A percentile compares a stretch with the other conserved stretches of the same genome.
phyloP scores from a whole-genome alignment of 2,113 vertebrate species.

The Callospermophilus lateralis region DNA sequence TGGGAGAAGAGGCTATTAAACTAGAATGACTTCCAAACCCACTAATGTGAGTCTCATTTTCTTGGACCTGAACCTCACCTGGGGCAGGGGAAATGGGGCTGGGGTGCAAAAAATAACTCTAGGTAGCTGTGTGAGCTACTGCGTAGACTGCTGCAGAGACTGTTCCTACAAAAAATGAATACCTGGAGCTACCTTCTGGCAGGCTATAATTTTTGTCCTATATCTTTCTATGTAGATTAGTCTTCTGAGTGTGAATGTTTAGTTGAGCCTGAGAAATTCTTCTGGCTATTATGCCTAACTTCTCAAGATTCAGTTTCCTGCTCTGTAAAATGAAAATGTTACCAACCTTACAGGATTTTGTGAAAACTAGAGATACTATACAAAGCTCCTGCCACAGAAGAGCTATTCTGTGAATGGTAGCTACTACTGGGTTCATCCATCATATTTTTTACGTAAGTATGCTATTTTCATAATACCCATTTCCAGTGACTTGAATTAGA shows the following conservation, averaged over 20 bases:
- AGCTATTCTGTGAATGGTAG: not conserved
- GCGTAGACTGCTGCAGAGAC: not conserved
- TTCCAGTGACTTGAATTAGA: not conserved
- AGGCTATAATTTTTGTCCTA: not conserved
- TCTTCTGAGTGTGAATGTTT: not conserved
- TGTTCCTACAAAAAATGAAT: not conserved
- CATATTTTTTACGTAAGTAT: not conserved
- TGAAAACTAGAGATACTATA: not conserved
- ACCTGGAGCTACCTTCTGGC: not conserved
- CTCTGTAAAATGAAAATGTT: slow-evolving; percentile 2
- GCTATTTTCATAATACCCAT: not conserved
- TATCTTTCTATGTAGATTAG: not conserved
- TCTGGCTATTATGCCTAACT: not conserved
- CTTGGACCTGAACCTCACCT: not conserved
- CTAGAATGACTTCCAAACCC: not conserved
- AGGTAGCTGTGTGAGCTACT: not conserved
- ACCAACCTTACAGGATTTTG: not conserved
- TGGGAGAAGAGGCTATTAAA: not conserved
- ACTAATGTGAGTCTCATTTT: not conserved
- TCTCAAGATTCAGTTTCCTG: not conserved
- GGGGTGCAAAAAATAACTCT: not conserved
- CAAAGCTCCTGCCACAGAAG: not conserved
- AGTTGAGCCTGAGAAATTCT: not conserved
- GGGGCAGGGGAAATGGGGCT: not conserved
- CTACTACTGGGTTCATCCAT: not conserved